Evolutionary conservation across 2,888 invertebrate genomes (phyloP).

Genomic region (Eupeodes luniger): DNA sequence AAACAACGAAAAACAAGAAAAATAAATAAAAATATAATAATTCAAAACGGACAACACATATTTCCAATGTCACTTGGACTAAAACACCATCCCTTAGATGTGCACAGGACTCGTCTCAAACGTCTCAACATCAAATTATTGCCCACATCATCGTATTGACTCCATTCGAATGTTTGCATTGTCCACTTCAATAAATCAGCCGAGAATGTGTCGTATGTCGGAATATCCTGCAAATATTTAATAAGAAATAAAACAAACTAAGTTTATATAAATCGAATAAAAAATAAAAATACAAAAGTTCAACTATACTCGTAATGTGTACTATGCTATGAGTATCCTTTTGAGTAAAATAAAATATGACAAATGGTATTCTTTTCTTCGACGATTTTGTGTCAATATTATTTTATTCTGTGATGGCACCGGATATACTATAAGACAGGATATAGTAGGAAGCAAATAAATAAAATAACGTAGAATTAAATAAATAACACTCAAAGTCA

Average conservation of each 20-base stretch:
- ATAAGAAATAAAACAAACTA: conserved; percentile 5
- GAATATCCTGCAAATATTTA: conserved; percentile 63
- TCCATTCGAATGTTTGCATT: conserved; percentile 53
- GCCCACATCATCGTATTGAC: conserved; percentile 49
- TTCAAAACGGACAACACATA: conserved; percentile 70
- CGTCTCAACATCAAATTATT: conserved; percentile 30
- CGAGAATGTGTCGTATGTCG: conserved; percentile 66
- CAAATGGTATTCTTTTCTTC: conserved; percentile 51
- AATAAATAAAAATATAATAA: not conserved
- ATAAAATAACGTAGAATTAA: conserved; percentile 15
- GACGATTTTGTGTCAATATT: conserved; percentile 57
- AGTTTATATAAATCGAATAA: conserved; percentile 3
- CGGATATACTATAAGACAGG: conserved; percentile 1
- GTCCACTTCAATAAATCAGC: conserved; percentile 73
- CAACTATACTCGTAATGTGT: not conserved
- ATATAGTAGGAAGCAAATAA: conserved; percentile 18
- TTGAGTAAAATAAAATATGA: conserved; percentile 22
- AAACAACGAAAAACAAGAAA: not conserved
- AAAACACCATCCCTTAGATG: conserved; percentile 63
- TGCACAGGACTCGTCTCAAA: conserved; percentile 40
- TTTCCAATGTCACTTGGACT: conserved; percentile 65
- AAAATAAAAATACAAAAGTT: not conserved
- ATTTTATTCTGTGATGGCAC: not conserved
- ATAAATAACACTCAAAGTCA: not conserved
- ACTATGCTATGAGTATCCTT: too few relatives aligned